These are phyloP conservation scores for Prorops nasuta DNA, from an alignment of 1,140 invertebrate genomes.

Conservation along the genomic window DNA sequence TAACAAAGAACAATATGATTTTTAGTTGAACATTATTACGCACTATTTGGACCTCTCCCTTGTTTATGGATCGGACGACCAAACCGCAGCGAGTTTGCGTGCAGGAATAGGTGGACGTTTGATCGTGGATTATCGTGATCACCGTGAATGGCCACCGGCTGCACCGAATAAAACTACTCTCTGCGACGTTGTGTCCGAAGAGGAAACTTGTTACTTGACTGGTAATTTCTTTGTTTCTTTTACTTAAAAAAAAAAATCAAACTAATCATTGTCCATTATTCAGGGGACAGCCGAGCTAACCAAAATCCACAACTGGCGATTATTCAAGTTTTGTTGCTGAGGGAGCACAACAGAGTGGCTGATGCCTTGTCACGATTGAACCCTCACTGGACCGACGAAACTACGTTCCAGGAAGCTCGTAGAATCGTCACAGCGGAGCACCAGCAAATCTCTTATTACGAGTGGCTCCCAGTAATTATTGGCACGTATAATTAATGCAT, in stretches of 20 bases:
- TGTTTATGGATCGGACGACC: slow-evolving; percentile 75
- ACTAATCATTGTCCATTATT: background rate
- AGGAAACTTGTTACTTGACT: slow-evolving; percentile 68
- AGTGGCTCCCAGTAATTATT: slow-evolving; percentile 81
- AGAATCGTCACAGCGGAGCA: slow-evolving; percentile 75
- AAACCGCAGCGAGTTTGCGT: slow-evolving; percentile 65
- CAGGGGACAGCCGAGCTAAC: slow-evolving; percentile 83
- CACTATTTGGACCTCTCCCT: slow-evolving; percentile 81
- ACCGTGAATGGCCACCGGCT: slow-evolving; percentile 70
- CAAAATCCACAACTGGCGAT: slow-evolving; percentile 81
- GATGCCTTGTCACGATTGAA: slow-evolving; percentile 71
- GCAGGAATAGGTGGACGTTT: slow-evolving; percentile 66
- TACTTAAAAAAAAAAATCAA: no score
- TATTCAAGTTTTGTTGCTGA: slow-evolving; percentile 78
- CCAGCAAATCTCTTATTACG: slow-evolving; percentile 84
- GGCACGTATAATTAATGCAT: slow-evolving; percentile 47
- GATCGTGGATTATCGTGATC: slow-evolving; percentile 61
- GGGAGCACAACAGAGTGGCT: slow-evolving; percentile 90
- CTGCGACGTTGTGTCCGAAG: slow-evolving; percentile 56
- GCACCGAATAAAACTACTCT: slow-evolving; percentile 64
- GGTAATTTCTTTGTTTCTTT: slow-evolving; percentile 58
- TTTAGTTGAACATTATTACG: slow-evolving; percentile 76
- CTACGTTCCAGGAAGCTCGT: slow-evolving; percentile 81
- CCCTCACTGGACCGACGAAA: slow-evolving; percentile 85
- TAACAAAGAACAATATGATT: no score